Percentiles rank a stretch among this genome's conserved stretches.
phyloP scores from a whole-genome alignment of 2,113 vertebrate genomes.

The Tachysurus fulvidraco region DNA sequence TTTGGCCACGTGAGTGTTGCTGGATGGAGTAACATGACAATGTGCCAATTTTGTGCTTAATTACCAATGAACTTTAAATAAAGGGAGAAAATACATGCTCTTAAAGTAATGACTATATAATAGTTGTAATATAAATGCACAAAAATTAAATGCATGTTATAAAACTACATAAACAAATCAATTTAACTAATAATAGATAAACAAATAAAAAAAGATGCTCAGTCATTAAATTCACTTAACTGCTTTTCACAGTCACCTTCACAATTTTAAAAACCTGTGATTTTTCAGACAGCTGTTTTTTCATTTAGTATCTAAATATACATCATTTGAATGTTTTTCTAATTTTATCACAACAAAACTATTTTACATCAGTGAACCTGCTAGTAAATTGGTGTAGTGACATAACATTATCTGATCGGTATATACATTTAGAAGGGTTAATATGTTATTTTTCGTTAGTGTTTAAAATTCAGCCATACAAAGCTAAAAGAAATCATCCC shows the following conservation, averaged over 20 bases:
- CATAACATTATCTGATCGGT: background rate
- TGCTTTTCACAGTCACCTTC: background rate
- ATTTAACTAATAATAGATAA: background rate
- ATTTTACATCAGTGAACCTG: background rate
- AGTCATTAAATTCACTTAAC: background rate
- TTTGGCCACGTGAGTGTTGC: background rate
- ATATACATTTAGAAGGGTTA: background rate
- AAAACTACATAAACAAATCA: background rate
- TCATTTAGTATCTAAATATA: background rate
- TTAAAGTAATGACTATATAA: background rate
- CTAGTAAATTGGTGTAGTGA: background rate
- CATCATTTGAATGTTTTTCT: background rate
- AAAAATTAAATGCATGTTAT: too few relatives aligned
- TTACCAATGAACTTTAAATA: background rate
- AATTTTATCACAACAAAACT: background rate
- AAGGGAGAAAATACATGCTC: background rate
- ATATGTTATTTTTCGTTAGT: background rate
- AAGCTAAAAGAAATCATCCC: slow-evolving; percentile 2
- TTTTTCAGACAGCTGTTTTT: background rate
- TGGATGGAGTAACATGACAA: background rate
- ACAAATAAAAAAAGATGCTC: background rate
- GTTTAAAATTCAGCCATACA: background rate
- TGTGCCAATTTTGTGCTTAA: background rate
- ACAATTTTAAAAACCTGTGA: background rate
- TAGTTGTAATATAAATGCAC: background rate